Base-by-base conservation (phyloP, 2,797 vertebrate genomes). In the Megalops cyprinoides region DNA sequence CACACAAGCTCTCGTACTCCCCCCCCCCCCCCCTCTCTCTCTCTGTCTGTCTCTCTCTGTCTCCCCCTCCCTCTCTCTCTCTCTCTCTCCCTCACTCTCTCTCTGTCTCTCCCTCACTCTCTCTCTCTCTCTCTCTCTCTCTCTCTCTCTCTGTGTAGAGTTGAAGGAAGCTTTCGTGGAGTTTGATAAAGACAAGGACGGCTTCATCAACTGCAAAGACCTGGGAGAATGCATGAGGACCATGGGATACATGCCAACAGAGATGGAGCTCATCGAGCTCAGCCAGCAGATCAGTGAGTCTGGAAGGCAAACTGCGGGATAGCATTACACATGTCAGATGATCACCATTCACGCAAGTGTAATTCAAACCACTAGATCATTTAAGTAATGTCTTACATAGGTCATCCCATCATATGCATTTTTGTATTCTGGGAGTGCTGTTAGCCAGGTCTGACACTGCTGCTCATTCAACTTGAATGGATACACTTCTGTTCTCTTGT, bases 161-260 rank as follows among this genome's bases (percentile, higher is more conserved):
- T 94, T 99, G 79, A 96, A 95, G n/a, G 94, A 95, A 28, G 98
- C 97, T 0, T 99, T 99, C 87, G 91, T 93, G 86, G 97, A 98
- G 87, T 99, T 99, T 25, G 98, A 98, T 84, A 94, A 93, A 80
- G 96, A 98, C 65, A 96, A 88, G 1, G 94, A 97, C 0, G 97
- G 98, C 49, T 98, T 96, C 90, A 96, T 99, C 87, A 96, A 94
- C 84, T 96, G 94, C 81, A 94, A 89, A 81, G 97, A 98, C 86
- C 95, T 99, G 89, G 98, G 98, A 2, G 96, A 97, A 88, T 99
- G 98, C 84, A 99, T 99, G 98, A 93, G 98, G 88, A 97, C 97
- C 2, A 96, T 99, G 97, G 98, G 98, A 49, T 99, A 97, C 91
- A 99, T 99, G 98, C 98, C 98, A 31, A 99, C 98, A 0, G 98